A percentile compares a stretch with the other conserved stretches of the same genome.
Conservation (phyloP, 1,140 invertebrate genomes). For the Drosophila bifasciata region DNA sequence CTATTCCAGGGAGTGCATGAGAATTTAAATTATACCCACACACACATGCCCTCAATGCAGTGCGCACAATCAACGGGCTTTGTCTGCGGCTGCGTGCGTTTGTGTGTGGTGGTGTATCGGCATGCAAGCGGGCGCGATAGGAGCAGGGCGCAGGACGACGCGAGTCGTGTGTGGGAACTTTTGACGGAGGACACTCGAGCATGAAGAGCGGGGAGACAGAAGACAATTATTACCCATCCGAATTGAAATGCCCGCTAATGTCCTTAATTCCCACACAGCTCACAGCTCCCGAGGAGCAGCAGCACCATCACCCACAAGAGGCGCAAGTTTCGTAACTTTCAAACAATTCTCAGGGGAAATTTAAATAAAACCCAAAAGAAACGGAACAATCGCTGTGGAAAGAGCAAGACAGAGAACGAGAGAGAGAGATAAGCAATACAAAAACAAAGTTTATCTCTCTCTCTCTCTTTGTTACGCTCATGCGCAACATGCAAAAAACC, state of each 20-base stretch:
- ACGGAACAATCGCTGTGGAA: neutral
- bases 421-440: neutral
- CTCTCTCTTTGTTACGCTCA: slow-evolving; percentile 38
- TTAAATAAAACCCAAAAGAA: neutral
- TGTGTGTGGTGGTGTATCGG: slow-evolving; percentile 49
- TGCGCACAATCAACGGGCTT: slow-evolving; percentile 62
- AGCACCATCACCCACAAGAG: slow-evolving; percentile 19
- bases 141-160: slow-evolving; percentile 4
- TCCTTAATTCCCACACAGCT: slow-evolving; percentile 58
- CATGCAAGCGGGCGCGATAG: slow-evolving; percentile 38
- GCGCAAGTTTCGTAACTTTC: slow-evolving; percentile 5
- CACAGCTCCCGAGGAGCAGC: neutral
- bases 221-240: slow-evolving; percentile 53
- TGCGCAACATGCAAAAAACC: slow-evolving; percentile 64
- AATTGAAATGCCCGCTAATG: slow-evolving; percentile 53
- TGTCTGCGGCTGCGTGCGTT: slow-evolving; percentile 46
- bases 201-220: slow-evolving; percentile 64
- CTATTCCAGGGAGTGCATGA: slow-evolving; percentile 61
- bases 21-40: slow-evolving; percentile 81
- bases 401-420: neutral
- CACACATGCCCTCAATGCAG: slow-evolving; percentile 3
- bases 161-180: slow-evolving; percentile 70
- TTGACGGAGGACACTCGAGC: slow-evolving; percentile 66
- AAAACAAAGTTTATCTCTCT: slow-evolving; percentile 10
- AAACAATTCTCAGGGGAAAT: neutral